A percentile compares a stretch with the other conserved stretches of the same genome.
Conservation (phyloP, 2,888 invertebrate species). For the Drosophila fungiperda region DNA sequence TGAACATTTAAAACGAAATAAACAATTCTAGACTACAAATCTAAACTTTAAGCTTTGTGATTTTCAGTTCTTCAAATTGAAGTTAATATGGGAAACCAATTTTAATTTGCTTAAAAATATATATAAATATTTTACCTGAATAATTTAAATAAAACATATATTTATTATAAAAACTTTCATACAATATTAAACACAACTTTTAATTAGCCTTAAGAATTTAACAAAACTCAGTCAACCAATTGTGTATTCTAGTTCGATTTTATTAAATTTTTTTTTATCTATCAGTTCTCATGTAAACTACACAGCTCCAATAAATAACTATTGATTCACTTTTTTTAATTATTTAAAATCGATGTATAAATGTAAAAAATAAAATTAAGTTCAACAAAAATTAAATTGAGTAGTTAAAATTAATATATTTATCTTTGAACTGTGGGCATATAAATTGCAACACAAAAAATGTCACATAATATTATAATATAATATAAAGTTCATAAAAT, state of each 20-base stretch:
- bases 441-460: neutral
- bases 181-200: neutral
- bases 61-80: too few relatives aligned
- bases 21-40: neutral
- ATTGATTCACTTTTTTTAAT: too few relatives aligned
- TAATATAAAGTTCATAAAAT: neutral
- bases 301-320: neutral
- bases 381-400: too few relatives aligned
- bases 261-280: neutral
- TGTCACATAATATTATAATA: too few relatives aligned
- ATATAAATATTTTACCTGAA: neutral
- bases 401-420: neutral
- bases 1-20: neutral
- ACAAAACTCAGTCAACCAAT: neutral
- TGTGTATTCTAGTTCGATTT: neutral
- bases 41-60: neutral
- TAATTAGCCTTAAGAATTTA: neutral
- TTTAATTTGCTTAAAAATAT: neutral
- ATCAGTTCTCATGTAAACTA: neutral
- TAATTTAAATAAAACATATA: neutral
- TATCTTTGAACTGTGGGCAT: neutral
- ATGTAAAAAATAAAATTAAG: neutral
- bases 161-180: neutral
- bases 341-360: neutral
- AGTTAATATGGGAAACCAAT: too few relatives aligned